Evolutionary conservation across 2,797 vertebrate species (phyloP), one percentile per base, ranked within the genome.

Genomic region (Smutsia temminckii): DNA sequence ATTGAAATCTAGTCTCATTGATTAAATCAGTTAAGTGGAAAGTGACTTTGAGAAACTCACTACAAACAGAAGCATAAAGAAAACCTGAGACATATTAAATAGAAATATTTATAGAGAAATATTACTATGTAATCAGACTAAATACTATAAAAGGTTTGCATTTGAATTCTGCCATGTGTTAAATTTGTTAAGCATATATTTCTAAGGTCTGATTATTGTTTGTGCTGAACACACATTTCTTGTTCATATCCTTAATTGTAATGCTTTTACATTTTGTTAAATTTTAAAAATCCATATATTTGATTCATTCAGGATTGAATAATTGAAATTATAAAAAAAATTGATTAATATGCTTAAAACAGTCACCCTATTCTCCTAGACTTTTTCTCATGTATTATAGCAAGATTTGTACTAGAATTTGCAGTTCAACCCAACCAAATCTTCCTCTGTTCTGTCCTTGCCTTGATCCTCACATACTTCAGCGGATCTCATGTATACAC

Each of bases 321-420:
- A 21, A 84, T 84, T 94, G 68, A 74, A 74, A 71, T 87, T 83
- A 32, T 93, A 80, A 53, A 84, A 96, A 88, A 88, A 88, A 5
- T 6, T 40, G 25, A 94, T 75, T 21, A 61, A 63, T 74, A 71
- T 75, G 29, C 57, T 86, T 92, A 53, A 87, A 96, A 32, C 10
- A 51, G 37, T 69, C 20, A 5, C 9, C 85, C 13, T 6, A 37
- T 3, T 77, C n/a, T 9, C 11, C 16, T 34, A 5, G 29, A 64
- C 7, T 89, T 79, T 87, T 84, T 57, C 23, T 53, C 4, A 5
- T 8, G 34, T 40, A 6, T 78, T 88, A 42, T 32, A 59, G 20
- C 17, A 71, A 75, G 1, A 68, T 57, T 72, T 88, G 32, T 32
- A 10, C 18, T 49, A 49, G 63, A 85, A 51, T 72, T 83, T 69